A percentile compares a stretch with the other conserved stretches of the same genome.
Evolutionary conservation across 2,888 invertebrate genomes (phyloP).

Genomic region (Acleris sparsana): DNA sequence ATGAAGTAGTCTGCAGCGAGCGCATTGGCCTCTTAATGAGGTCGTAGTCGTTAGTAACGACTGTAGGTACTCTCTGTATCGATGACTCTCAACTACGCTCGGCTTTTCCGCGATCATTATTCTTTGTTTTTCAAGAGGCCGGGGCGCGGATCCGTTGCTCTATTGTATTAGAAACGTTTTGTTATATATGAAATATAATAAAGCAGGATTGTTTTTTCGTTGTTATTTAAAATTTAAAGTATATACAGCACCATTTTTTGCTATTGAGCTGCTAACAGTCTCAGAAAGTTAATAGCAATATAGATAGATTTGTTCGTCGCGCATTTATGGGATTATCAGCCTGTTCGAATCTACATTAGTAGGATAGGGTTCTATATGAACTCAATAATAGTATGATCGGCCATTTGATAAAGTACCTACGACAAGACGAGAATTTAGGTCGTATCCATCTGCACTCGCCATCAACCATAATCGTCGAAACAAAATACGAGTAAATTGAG

Average conservation of each 20-base stretch:
- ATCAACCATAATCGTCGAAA: too few species aligned
- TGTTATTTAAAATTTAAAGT: not conserved
- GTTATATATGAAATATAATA: conserved; percentile 24
- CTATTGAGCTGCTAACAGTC: not conserved
- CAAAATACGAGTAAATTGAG: too few species aligned
- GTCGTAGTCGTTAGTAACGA: conserved; percentile 42
- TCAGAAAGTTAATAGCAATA: too few species aligned
- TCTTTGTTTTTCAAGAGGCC: conserved; percentile 46
- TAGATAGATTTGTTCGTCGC: too few species aligned
- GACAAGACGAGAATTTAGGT: too few species aligned
- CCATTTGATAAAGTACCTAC: too few species aligned
- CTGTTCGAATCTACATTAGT: too few species aligned
- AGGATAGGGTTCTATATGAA: too few species aligned
- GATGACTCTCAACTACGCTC: conserved; percentile 51
- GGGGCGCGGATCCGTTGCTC: conserved; percentile 19
- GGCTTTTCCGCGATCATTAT: conserved; percentile 55
- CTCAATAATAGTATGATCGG: too few species aligned
- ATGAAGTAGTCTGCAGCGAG: conserved; percentile 44
- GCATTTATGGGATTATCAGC: too few species aligned
- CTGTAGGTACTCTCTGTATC: conserved; percentile 49
- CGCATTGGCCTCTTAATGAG: conserved; percentile 62
- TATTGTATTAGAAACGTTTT: conserved; percentile 32
- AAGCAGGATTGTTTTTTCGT: not conserved
- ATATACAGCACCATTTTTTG: not conserved
- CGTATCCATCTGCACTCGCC: too few species aligned